Conservation (phyloP, 2,113 vertebrate species). For the Fukomys damarensis region DNA sequence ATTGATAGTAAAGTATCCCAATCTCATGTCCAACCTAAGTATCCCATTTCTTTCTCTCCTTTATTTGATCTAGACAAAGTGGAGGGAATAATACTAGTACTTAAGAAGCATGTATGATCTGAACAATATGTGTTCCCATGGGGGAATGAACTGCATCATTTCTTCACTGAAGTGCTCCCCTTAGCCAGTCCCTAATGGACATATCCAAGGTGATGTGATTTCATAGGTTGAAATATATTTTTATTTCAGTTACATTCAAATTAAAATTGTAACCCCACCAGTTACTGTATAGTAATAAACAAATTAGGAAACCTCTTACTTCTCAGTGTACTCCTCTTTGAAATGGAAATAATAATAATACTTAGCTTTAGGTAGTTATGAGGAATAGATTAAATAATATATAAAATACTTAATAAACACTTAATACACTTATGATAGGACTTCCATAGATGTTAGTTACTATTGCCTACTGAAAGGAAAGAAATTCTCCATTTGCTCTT, state of each 20-base stretch:
- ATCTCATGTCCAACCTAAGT: neutral
- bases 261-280: neutral
- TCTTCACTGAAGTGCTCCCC: neutral
- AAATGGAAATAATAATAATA: slow-evolving; percentile 35
- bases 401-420: slow-evolving; percentile 25
- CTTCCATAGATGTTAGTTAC: slow-evolving; percentile 29
- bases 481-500: slow-evolving; percentile 33
- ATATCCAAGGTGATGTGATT: neutral
- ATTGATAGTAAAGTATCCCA: neutral
- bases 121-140: neutral
- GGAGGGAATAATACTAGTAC: neutral
- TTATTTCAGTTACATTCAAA: neutral
- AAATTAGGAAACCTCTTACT: slow-evolving; percentile 35
- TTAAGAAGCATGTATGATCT: neutral
- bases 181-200: neutral
- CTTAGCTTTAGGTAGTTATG: slow-evolving; percentile 16
- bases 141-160: neutral
- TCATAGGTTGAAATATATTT: neutral
- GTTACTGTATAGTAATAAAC: neutral
- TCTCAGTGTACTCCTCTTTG: neutral
- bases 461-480: neutral
- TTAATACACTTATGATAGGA: slow-evolving; percentile 30
- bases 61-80: neutral
- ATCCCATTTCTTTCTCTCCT: slow-evolving; percentile 12
- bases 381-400: slow-evolving; percentile 57